Conservation (phyloP, 2,113 vertebrate genomes). For the Ailuropoda melanoleuca region DNA sequence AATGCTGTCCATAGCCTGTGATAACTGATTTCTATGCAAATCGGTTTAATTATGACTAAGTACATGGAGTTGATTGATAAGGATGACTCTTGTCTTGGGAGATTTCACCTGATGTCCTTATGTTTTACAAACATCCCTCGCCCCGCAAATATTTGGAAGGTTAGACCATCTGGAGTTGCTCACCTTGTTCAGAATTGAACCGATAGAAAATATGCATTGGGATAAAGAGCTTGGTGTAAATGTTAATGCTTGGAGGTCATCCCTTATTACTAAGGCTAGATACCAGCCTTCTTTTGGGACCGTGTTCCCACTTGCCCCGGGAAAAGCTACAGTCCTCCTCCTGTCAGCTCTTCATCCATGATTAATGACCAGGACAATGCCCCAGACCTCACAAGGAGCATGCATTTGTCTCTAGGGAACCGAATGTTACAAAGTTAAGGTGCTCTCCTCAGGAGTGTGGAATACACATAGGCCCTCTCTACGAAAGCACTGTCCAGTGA, state of each 20-base stretch:
- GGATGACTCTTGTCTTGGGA: neutral
- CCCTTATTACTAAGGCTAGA: too few species aligned
- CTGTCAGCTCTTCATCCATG: neutral
- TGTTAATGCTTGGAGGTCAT: neutral
- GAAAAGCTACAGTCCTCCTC: rapidly evolving
- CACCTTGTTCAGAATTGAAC: rapidly evolving
- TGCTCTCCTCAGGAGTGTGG: rapidly evolving
- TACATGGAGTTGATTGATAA: neutral
- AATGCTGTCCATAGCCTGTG: neutral
- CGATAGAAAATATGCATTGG: rapidly evolving
- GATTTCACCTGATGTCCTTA: neutral
- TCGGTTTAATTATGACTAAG: rapidly evolving
- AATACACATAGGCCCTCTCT: rapidly evolving
- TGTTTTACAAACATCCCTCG: neutral
- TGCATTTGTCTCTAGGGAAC: neutral
- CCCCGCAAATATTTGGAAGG: rapidly evolving
- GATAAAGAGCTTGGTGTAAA: neutral
- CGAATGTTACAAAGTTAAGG: too few species aligned
- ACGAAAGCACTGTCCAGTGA: rapidly evolving
- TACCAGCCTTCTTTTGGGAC: neutral
- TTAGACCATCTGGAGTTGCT: neutral
- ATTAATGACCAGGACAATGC: neutral
- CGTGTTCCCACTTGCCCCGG: rapidly evolving
- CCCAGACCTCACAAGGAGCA: neutral
- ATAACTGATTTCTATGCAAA: neutral